Percentiles rank a stretch among this genome's conserved stretches.
phyloP scores from a whole-genome alignment of 1,140 invertebrate genomes.

The Drosophila cardini region DNA sequence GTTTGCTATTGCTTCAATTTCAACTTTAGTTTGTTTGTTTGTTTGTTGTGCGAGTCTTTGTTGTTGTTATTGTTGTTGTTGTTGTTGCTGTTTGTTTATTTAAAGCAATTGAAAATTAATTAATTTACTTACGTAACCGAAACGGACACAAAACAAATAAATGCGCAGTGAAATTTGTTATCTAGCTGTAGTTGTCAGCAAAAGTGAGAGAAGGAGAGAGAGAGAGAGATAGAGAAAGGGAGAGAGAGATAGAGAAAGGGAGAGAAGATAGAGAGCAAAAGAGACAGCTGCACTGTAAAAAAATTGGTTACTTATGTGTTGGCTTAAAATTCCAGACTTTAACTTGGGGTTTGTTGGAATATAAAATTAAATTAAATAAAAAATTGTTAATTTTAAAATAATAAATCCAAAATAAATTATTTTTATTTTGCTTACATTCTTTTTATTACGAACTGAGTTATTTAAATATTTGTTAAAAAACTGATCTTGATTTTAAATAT shows the following conservation, averaged over 20 bases:
- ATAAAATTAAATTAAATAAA: no score
- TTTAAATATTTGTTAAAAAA: no score
- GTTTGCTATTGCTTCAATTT: slow-evolving; percentile 6
- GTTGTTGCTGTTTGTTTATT: slow-evolving; percentile 74
- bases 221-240: slow-evolving; percentile 15
- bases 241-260: background rate
- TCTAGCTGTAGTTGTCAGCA: slow-evolving; percentile 45
- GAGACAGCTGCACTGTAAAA: background rate
- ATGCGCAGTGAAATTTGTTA: slow-evolving; percentile 44
- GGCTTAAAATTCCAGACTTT: no score
- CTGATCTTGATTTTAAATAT: no score
- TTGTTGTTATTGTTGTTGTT: slow-evolving; percentile 18
- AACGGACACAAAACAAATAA: slow-evolving; percentile 79
- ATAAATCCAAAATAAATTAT: no score
- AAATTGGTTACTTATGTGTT: no score
- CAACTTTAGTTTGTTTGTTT: slow-evolving; percentile 10
- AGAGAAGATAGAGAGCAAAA: background rate
- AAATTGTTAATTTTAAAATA: no score
- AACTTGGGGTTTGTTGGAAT: no score
- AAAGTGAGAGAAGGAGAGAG: slow-evolving; percentile 42
- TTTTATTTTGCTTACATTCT: no score
- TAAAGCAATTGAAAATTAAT: slow-evolving; percentile 83
- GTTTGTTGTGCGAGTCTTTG: slow-evolving; percentile 24
- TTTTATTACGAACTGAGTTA: no score
- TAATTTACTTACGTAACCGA: slow-evolving; percentile 83